phyloP scores from a whole-genome alignment of 2,888 invertebrate species.

The Lochmaea crataegi region DNA sequence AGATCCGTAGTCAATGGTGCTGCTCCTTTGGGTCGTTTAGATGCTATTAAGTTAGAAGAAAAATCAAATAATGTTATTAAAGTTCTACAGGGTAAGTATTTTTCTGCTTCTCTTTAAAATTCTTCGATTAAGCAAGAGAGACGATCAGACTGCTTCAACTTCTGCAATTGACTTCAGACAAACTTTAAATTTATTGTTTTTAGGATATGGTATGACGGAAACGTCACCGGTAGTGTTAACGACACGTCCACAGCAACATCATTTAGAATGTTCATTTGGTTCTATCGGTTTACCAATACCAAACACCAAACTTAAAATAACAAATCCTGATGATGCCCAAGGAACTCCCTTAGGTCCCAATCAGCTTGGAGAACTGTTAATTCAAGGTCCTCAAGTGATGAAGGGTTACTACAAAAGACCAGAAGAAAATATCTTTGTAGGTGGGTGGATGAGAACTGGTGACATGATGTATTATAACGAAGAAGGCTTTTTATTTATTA shows the following conservation, averaged over 20 bases:
- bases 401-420: constrained; percentile 81
- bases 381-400: constrained; percentile 87
- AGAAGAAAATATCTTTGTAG: constrained; percentile 69
- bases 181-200: not conserved
- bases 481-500: constrained; percentile 74
- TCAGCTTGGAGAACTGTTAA: constrained; percentile 75
- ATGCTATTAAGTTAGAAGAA: constrained; percentile 67
- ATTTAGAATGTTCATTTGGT: constrained; percentile 43
- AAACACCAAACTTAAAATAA: constrained; percentile 74
- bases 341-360: constrained; percentile 42
- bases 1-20: constrained; percentile 73
- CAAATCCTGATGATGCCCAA: constrained; percentile 64
- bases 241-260: constrained; percentile 20
- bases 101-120: not conserved
- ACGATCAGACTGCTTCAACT: too few species aligned
- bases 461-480: constrained; percentile 72
- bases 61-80: constrained; percentile 60
- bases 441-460: constrained; percentile 82
- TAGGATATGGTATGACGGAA: constrained; percentile 81
- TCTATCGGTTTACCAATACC: constrained; percentile 72
- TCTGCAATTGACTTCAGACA: too few species aligned
- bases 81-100: constrained; percentile 53
- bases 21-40: constrained; percentile 73
- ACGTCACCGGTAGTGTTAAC: constrained; percentile 70
- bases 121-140: not conserved